phyloP scores from a whole-genome alignment of 1,140 invertebrate genomes.

The Drosophila sproati region DNA sequence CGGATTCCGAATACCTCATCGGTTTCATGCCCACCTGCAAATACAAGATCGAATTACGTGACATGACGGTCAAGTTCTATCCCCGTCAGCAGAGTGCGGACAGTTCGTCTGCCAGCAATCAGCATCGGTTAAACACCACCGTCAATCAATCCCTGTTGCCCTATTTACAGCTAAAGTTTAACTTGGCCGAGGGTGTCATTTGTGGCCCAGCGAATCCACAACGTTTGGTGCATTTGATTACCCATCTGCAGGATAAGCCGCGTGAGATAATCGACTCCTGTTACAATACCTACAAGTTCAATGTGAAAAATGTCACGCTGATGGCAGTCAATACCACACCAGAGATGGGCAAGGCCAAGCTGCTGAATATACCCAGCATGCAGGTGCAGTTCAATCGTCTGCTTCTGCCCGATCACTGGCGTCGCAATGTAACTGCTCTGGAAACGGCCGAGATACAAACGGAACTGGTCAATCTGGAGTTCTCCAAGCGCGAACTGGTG shows the following conservation, averaged over 20 bases:
- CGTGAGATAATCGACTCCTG: slow-evolving; percentile 85
- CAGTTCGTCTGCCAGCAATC: slow-evolving; percentile 27
- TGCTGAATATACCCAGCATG: slow-evolving; percentile 67
- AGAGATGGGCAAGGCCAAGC: slow-evolving; percentile 40
- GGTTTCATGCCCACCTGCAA: slow-evolving; percentile 86
- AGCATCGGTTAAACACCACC: slow-evolving; percentile 49
- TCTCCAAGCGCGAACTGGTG: slow-evolving; percentile 71
- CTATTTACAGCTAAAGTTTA: slow-evolving; percentile 55
- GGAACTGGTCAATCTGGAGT: slow-evolving; percentile 67
- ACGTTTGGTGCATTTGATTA: slow-evolving; percentile 84
- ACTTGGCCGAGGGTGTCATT: slow-evolving; percentile 77
- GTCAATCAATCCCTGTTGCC: slow-evolving; percentile 64
- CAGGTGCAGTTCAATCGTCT: slow-evolving; percentile 54
- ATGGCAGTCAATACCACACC: slow-evolving; percentile 50
- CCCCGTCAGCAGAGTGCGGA: slow-evolving; percentile 47
- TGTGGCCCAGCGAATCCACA: slow-evolving; percentile 84
- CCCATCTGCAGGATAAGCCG: slow-evolving; percentile 85
- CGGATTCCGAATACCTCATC: slow-evolving; percentile 85
- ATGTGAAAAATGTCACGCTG: slow-evolving; percentile 62
- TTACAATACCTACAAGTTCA: slow-evolving; percentile 66
- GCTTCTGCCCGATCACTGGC: slow-evolving; percentile 64
- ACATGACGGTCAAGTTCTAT: slow-evolving; percentile 86
- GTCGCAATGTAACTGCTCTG: slow-evolving; percentile 52
- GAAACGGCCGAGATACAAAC: slow-evolving; percentile 60
- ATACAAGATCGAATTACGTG: slow-evolving; percentile 86